Base-by-base conservation (phyloP, 2,797 vertebrate genomes). In the Limosa lapponica region DNA sequence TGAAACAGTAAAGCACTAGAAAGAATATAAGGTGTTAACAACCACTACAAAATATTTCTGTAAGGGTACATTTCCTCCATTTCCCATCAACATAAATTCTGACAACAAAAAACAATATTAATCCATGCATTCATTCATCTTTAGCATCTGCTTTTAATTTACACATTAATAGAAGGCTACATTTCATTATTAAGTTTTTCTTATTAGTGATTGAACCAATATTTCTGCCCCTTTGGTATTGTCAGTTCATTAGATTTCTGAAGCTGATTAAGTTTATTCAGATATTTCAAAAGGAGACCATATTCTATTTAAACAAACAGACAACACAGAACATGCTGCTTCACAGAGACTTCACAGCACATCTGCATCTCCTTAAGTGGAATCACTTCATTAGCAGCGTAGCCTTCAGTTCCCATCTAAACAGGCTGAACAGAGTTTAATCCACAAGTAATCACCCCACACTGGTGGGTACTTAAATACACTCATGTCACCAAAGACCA, bases 11-110 rank as follows among this genome's bases (percentile, higher is more conserved):
- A 94, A 96, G 90, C 64, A 96, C 83, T 82, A 93, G 93, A 94
- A 97, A 95, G 97, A 96, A 94, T 86, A 79, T 97, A 97, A 98
- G 97, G 98, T 98, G 98, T 98, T 98, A 98, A 98, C 98, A 98
- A 97, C 97, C 77, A 24, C 93, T 96, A 98, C 96, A 97, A 97
- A 98, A 96, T 97, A 97, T 95, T 98, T 97, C 96, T 97, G 96
- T 93, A 96, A 96, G 96, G 96, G 87, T 96, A 98, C 93, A 96
- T 98, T 98, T 98, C 97, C 97, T 97, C 96, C 91, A 88, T 95
- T 98, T 98, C 96, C 97, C 96, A 94, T 93, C 96, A 96, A 90
- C 97, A 97, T 97, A 98, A 97, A 98, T 97, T 97, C 94, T 97
- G 97, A 98, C 96, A 97, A 97, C 96, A 97, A 95, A 96, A 96